A percentile compares a stretch with the other conserved stretches of the same genome.
Conservation (phyloP, 2,113 vertebrate genomes). For the Pontoporia blainvillei region DNA sequence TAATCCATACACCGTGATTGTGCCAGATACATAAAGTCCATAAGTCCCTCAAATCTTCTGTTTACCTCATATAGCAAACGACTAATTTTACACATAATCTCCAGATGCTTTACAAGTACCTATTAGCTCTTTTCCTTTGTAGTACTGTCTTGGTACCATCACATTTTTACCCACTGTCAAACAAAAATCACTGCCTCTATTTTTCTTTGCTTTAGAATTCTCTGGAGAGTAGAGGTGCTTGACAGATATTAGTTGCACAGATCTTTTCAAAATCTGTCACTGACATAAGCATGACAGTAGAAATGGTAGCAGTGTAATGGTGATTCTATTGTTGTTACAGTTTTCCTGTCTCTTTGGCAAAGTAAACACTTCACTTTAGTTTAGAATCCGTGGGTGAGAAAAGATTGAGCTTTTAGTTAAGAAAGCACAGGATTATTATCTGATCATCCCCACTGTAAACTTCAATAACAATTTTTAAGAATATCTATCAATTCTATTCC, state of each 20-base stretch:
- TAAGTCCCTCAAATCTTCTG: not conserved
- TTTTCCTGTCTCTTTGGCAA: not conserved
- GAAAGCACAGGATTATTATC: constrained; percentile 10
- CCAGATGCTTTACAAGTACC: not conserved
- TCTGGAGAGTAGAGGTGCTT: not conserved
- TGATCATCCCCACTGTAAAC: not conserved
- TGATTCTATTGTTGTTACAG: not conserved
- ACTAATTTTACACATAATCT: not conserved
- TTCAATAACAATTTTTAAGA: not conserved
- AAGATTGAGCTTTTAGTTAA: constrained; percentile 20
- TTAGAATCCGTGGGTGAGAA: not conserved
- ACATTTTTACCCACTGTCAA: not conserved
- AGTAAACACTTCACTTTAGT: not conserved
- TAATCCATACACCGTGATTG: not conserved
- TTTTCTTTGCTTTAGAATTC: not conserved
- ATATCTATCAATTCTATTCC: not conserved
- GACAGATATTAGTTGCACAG: not conserved
- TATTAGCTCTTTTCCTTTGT: not conserved
- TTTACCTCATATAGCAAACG: not conserved
- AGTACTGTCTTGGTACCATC: not conserved
- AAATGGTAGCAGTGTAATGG: not conserved
- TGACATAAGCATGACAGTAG: not conserved
- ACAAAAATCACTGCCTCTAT: not conserved
- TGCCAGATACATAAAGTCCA: not conserved
- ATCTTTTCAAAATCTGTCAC: constrained; percentile 5